phyloP scores from a whole-genome alignment of 2,888 invertebrate species.

The Ormyrus pomaceus region DNA sequence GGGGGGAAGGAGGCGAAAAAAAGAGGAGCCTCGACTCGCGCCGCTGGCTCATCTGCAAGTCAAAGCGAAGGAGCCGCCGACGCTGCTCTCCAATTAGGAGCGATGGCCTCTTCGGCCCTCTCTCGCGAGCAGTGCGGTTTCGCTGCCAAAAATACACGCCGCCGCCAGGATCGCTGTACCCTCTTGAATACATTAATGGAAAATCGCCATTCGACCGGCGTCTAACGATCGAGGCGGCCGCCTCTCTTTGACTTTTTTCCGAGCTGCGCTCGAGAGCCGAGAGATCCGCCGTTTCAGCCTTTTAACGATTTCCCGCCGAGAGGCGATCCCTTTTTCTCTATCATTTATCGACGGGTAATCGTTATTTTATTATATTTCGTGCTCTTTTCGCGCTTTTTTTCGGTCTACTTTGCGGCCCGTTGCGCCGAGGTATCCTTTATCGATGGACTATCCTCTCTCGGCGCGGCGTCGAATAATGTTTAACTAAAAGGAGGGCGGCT shows the following conservation, averaged over 20 bases:
- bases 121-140: constrained; percentile 4
- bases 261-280: background rate
- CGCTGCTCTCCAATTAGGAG: constrained; percentile 45
- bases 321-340: no score
- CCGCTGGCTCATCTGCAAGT: constrained; percentile 38
- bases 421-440: no score
- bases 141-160: constrained; percentile 26
- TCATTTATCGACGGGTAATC: no score
- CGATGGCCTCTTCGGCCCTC: constrained; percentile 28
- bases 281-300: no score
- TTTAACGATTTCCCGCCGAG: no score
- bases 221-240: background rate
- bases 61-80: constrained; percentile 34
- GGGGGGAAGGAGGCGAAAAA: background rate
- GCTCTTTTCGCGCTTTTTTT: no score
- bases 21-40: no score
- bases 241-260: background rate
- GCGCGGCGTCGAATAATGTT: no score
- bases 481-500: no score
- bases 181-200: constrained; percentile 32
- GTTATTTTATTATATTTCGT: no score
- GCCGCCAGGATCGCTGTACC: background rate
- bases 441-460: no score
- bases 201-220: constrained; percentile 31
- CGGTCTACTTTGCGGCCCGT: no score